Conservation (phyloP, 2,888 invertebrate genomes). For the Drosophila bunnanda region DNA sequence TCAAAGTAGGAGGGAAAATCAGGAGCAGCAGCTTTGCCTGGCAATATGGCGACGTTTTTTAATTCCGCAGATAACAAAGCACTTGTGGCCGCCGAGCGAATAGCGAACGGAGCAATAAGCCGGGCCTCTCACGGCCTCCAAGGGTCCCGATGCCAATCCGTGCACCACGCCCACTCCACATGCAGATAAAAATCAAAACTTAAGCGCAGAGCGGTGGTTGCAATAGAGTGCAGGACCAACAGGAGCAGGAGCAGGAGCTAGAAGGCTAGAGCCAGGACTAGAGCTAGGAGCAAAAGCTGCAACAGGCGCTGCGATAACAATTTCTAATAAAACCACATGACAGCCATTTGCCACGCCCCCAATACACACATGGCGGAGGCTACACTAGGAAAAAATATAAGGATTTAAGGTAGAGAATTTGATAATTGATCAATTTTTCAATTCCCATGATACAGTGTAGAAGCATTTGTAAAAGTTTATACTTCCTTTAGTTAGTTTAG, state of each 20-base stretch:
- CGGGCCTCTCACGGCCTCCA: slow-evolving; percentile 16
- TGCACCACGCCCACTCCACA: slow-evolving; percentile 5
- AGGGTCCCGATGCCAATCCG: slow-evolving; percentile 4
- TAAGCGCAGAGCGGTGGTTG: slow-evolving; percentile 57
- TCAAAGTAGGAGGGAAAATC: slow-evolving; percentile 51
- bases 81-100: slow-evolving; percentile 65
- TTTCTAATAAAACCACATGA: slow-evolving; percentile 80
- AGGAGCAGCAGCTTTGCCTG: slow-evolving; percentile 35
- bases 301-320: slow-evolving; percentile 77
- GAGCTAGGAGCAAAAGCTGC: slow-evolving; percentile 46
- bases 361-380: slow-evolving; percentile 7
- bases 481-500: no score
- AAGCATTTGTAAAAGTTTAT: no score
- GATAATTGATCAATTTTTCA: no score
- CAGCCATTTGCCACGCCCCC: slow-evolving; percentile 50
- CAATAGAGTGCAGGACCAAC: slow-evolving; percentile 22
- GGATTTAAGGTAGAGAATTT: neutral
- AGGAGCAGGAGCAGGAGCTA: slow-evolving; percentile 1
- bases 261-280: slow-evolving; percentile 8
- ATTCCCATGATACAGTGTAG: no score
- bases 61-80: slow-evolving; percentile 76
- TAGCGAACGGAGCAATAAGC: slow-evolving; percentile 67
- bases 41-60: slow-evolving; percentile 76
- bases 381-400: slow-evolving; percentile 3
- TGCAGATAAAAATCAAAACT: slow-evolving; percentile 77